Conservation (phyloP, 35 echinoderm and acorn worm species). For the Patiria miniata region DNA sequence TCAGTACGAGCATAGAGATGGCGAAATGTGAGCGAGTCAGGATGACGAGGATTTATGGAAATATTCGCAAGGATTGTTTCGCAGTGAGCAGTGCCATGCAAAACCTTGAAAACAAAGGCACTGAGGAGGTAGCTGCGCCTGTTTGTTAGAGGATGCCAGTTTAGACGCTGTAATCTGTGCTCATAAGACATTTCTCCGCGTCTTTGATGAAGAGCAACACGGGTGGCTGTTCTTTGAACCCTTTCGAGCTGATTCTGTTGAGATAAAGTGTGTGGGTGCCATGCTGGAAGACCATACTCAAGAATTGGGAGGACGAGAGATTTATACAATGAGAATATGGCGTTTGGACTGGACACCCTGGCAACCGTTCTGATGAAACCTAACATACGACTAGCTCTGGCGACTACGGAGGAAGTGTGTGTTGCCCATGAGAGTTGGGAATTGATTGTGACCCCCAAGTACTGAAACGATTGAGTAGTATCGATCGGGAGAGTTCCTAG, state of each 20-base stretch:
- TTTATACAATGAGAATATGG: constrained; percentile 42
- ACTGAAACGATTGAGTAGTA: neutral
- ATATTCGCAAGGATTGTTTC: too few species aligned
- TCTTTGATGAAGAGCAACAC: constrained; percentile 35
- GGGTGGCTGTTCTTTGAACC: constrained; percentile 43
- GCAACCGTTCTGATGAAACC: constrained; percentile 47
- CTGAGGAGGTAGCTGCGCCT: too few species aligned
- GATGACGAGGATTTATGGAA: too few species aligned
- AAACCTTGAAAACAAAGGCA: too few species aligned
- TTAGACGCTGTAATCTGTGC: neutral
- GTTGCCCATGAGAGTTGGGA: constrained; percentile 28
- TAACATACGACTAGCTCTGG: constrained; percentile 46
- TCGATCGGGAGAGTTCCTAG: constrained; percentile 19
- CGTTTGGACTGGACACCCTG: constrained; percentile 23
- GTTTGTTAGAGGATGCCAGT: too few species aligned
- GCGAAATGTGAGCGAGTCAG: too few species aligned
- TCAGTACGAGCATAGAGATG: too few species aligned
- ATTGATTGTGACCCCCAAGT: too few species aligned
- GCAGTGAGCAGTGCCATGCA: too few species aligned
- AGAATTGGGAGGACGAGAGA: constrained; percentile 49
- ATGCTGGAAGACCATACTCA: constrained; percentile 48
- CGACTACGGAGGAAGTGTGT: constrained; percentile 28
- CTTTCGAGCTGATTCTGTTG: constrained; percentile 27
- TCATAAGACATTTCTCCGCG: constrained; percentile 1
- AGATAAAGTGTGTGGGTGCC: constrained; percentile 35